Evolutionary conservation across 2,888 invertebrate species (phyloP).

Genomic region (Megastigmus dorsalis): DNA sequence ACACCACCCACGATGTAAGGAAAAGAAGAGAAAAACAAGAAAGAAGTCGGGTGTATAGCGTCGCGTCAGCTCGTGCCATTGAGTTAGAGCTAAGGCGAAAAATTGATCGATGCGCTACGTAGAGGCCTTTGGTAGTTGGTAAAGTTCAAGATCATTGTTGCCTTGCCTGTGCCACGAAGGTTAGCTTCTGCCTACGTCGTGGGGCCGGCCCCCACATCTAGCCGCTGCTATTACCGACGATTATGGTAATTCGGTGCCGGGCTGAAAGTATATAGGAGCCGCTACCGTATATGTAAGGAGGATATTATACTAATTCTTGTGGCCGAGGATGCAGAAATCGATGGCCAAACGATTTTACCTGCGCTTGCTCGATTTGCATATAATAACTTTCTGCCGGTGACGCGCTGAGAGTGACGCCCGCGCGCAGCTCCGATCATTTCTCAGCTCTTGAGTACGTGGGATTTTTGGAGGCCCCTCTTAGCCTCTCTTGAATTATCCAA

Average conservation of each 20-base stretch:
- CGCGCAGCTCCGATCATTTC: too few relatives aligned
- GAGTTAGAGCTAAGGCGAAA: not conserved
- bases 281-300: not conserved
- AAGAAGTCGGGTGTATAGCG: not conserved
- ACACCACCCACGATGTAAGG: too few relatives aligned
- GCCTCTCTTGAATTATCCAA: too few relatives aligned
- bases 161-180: too few relatives aligned
- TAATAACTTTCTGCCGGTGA: conserved; percentile 25
- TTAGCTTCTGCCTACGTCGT: not conserved
- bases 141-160: conserved; percentile 49
- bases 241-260: conserved; percentile 47
- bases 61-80: not conserved
- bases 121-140: too few relatives aligned
- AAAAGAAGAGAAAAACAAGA: too few relatives aligned
- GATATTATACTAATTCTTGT: conserved; percentile 40
- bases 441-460: too few relatives aligned
- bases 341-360: conserved; percentile 32
- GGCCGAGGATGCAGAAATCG: conserved; percentile 1
- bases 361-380: conserved; percentile 2
- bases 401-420: too few relatives aligned
- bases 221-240: conserved; percentile 28
- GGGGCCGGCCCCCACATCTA: not conserved
- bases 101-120: conserved; percentile 36
- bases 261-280: not conserved
- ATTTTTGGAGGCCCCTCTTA: too few relatives aligned